Conservation (phyloP, 2,888 invertebrate species). For the Nymphalis c-album region DNA sequence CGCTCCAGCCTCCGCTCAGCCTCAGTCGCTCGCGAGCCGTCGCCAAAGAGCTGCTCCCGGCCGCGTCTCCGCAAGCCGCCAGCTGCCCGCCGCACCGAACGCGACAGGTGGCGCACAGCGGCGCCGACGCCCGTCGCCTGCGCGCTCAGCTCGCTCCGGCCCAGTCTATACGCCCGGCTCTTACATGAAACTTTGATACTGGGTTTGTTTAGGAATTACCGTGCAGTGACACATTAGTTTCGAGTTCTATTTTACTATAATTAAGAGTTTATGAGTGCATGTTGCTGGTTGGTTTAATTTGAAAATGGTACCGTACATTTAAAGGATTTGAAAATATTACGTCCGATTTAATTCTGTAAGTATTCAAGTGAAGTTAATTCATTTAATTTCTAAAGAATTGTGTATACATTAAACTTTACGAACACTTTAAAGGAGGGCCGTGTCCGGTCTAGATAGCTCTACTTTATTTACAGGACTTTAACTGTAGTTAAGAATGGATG, state of each 20-base stretch:
- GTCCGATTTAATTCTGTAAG: slow-evolving; percentile 32
- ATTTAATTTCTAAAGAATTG: neutral
- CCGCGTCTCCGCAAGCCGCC: slow-evolving; percentile 44
- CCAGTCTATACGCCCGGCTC: slow-evolving; percentile 54
- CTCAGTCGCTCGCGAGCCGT: slow-evolving; percentile 66
- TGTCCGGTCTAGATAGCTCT: too few species aligned
- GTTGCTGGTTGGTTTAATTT: slow-evolving; percentile 11
- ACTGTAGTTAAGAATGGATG: too few species aligned
- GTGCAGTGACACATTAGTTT: slow-evolving; percentile 55
- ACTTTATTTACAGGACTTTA: too few species aligned
- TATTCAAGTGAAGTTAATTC: slow-evolving; percentile 12
- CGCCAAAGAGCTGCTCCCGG: slow-evolving; percentile 44
- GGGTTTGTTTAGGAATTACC: slow-evolving; percentile 54
- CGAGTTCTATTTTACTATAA: slow-evolving; percentile 22
- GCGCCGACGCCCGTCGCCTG: slow-evolving; percentile 69
- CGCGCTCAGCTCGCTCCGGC: slow-evolving; percentile 57
- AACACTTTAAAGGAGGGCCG: neutral
- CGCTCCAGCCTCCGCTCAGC: slow-evolving; percentile 47
- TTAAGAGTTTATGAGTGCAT: slow-evolving; percentile 33
- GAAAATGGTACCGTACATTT: slow-evolving; percentile 34
- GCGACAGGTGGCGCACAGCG: slow-evolving; percentile 61
- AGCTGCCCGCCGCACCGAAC: slow-evolving; percentile 45
- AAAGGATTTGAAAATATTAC: slow-evolving; percentile 31
- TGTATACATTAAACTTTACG: neutral
- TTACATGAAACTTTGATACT: slow-evolving; percentile 64